Conservation (phyloP, 2,797 vertebrate species). For the Ctenopoma multispine region DNA sequence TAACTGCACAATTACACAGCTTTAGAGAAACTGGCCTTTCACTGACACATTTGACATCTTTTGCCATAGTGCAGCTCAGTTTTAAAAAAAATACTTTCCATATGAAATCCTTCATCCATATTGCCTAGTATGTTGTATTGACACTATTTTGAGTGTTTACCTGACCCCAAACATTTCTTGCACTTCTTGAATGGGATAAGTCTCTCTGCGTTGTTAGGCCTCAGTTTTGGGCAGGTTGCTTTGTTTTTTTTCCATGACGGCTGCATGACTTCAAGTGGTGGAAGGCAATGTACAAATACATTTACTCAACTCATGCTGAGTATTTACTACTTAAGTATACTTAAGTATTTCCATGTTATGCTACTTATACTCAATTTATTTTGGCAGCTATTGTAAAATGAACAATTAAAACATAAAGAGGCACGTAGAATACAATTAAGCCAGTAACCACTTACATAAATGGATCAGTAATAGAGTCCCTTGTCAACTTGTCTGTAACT, state of each 20-base stretch:
- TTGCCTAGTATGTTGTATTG: too few relatives aligned
- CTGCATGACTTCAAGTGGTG: too few relatives aligned
- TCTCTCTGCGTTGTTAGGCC: background rate
- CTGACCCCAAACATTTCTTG: background rate
- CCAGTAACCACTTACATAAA: too few relatives aligned
- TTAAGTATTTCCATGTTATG: background rate
- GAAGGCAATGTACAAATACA: background rate
- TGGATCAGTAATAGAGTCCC: too few relatives aligned
- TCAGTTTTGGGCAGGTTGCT: background rate
- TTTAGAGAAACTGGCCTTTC: constrained; percentile 4
- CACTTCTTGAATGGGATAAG: background rate
- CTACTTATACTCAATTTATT: too few relatives aligned
- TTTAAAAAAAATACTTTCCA: background rate
- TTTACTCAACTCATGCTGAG: background rate
- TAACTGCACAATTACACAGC: constrained; percentile 18
- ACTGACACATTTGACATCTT: constrained; percentile 14
- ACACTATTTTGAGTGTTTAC: background rate
- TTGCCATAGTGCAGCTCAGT: constrained; percentile 6
- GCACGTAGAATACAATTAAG: too few relatives aligned
- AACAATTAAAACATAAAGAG: too few relatives aligned
- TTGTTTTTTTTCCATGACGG: background rate
- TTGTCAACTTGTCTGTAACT: too few relatives aligned
- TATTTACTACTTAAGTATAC: too few relatives aligned
- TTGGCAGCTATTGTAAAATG: too few relatives aligned
- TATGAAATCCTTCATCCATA: constrained; percentile 4